A percentile compares a stretch with the other conserved stretches of the same genome.
Conservation (phyloP, 2,113 vertebrate genomes). For the Piaya cayana region DNA sequence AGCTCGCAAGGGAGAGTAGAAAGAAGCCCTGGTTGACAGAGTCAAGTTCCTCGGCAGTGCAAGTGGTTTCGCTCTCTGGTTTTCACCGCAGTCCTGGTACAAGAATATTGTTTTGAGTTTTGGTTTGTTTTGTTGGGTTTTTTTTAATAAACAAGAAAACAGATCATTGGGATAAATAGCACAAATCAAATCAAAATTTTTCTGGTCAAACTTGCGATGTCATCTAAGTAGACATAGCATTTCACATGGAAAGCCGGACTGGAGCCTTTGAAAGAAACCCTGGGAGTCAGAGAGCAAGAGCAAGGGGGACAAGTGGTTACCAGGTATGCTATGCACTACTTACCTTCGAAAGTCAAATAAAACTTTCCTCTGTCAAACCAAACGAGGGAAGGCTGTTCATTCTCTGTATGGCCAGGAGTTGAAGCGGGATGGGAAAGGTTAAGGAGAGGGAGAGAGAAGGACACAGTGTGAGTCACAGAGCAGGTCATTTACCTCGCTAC, state of each 20-base stretch:
- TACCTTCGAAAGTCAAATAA: constrained; percentile 99
- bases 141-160: not conserved
- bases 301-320: constrained; percentile 56
- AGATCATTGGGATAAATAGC: not conserved
- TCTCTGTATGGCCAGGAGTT: constrained; percentile 94
- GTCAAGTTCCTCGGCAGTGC: constrained; percentile 71
- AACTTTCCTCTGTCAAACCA: constrained; percentile 99
- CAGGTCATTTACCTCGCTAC: constrained; percentile 86
- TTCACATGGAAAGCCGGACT: constrained; percentile 2
- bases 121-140: not conserved
- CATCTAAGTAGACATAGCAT: constrained; percentile 73
- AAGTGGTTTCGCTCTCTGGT: constrained; percentile 1
- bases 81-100: not conserved
- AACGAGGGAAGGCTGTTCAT: constrained; percentile 99
- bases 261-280: constrained; percentile 59
- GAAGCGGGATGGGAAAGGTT: constrained; percentile 83
- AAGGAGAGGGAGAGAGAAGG: constrained; percentile 93
- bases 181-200: constrained; percentile 48
- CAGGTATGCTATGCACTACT: constrained; percentile 86
- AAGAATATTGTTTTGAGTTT: not conserved
- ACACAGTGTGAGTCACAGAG: constrained; percentile 96
- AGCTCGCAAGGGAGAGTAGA: constrained; percentile 34
- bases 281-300: constrained; percentile 45
- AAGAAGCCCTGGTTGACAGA: constrained; percentile 77
- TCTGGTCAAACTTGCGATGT: not conserved